Evolutionary conservation across 2,113 vertebrate species (phyloP), one percentile per base, ranked within the genome.

Genomic region (Hemiprocne comata): DNA sequence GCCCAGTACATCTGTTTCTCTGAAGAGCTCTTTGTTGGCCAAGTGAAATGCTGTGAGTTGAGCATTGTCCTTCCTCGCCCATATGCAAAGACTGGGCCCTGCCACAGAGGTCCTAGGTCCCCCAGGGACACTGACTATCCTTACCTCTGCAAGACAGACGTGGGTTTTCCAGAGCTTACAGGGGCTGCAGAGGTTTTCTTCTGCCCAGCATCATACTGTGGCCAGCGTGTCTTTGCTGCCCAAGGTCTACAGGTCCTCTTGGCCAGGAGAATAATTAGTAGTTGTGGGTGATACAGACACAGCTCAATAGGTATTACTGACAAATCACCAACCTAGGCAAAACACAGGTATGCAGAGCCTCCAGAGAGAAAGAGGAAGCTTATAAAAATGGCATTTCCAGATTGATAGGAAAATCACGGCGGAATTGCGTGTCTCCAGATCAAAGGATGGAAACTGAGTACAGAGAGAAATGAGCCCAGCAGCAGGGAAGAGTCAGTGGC

Each of bases 51-150:
- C 42, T 1, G 0, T 26, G 23, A 82, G 36, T 44, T 0, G 3
- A 87, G 57, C 8, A 1, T 36, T 57, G n/a, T 61, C 38, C 58
- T 87, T 95, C 50, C 34, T 74, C 24, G 36, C 5, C 5, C 15
- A 11, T 53, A 13, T 2, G 1, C 40, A 5, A 25, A 36, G 21
- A 13, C 48, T 46, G 34, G 46, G 34, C n/a, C 15, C 55, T 28
- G 25, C 24, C 29, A 14, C 44, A 25, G 31, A 75, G 15, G 9
- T 38, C 50, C 29, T 40, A 16, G 7, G 24, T 25, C 17, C 10
- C 34, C 8, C 18, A 13, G 12, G 23, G 42, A 9, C 0, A 0
- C 3, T 12, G 14, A 6, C 2, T 38, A 19, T 89, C 40, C 44
- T 91, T 1, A 0, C 5, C 10, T 69, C 66, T 85, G 50, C 53